A percentile compares a stretch with the other conserved stretches of the same genome.
These are phyloP conservation scores for Porites divaricata DNA, from an alignment of 92 coral and sea anemone species.

Conservation along the genomic window DNA sequence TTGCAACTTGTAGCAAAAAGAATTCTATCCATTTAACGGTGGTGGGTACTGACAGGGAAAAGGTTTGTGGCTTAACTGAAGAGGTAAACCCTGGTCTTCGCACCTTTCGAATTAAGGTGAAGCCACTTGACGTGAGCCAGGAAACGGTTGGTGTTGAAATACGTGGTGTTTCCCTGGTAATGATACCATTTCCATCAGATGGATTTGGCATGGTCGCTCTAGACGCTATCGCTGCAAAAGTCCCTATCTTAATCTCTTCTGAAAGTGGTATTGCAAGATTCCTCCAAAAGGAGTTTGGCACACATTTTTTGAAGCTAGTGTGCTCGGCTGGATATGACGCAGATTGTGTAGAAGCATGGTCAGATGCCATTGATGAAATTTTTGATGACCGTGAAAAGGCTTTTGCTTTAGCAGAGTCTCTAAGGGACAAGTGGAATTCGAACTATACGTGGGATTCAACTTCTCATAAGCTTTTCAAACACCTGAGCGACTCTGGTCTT, in stretches of 20 bases:
- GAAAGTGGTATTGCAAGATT: conserved; percentile 53
- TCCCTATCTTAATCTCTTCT: conserved; percentile 49
- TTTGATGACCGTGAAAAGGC: conserved; percentile 49
- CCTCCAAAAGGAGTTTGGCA: conserved; percentile 37
- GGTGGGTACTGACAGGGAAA: conserved; percentile 45
- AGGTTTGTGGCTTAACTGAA: conserved; percentile 18
- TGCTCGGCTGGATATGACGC: conserved; percentile 22
- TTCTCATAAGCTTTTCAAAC: conserved; percentile 18
- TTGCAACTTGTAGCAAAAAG: conserved; percentile 39
- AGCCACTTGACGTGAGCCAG: conserved; percentile 50
- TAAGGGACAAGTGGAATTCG: conserved; percentile 60
- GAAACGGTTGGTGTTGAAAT: conserved; percentile 54
- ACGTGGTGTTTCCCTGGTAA: conserved; percentile 62
- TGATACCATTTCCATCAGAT: conserved; percentile 54
- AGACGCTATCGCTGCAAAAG: conserved; percentile 61
- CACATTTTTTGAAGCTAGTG: conserved; percentile 34
- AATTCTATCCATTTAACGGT: conserved; percentile 43
- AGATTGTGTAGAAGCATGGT: conserved; percentile 56
- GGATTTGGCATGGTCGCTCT: conserved; percentile 60
- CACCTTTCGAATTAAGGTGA: conserved; percentile 27
- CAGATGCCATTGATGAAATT: conserved; percentile 49
- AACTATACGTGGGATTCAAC: conserved; percentile 64
- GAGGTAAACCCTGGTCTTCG: background rate
- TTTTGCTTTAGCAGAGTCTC: conserved; percentile 39
- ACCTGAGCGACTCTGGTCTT: conserved; percentile 36